Base-by-base conservation (phyloP, 2,797 vertebrate species). In the Notoglanidium macrostoma region DNA sequence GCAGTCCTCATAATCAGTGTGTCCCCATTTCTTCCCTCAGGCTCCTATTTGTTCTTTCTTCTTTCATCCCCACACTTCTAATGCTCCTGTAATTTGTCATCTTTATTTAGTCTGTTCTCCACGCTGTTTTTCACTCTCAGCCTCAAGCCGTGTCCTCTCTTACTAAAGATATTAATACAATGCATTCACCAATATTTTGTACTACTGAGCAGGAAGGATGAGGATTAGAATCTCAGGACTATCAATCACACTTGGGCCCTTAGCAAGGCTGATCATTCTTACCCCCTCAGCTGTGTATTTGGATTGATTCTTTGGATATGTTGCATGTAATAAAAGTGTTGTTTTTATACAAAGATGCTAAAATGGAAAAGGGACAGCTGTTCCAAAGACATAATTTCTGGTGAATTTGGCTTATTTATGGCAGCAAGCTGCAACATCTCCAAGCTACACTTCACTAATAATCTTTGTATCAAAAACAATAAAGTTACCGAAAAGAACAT, bases 361-460 rank as follows among this genome's bases (percentile, higher is more conserved):
- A 44, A 70, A 84, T 49, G 61, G n/a, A 67, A 85, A 77, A 26
- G 32, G 35, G 9, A 32, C 26, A 15, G 15, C 32, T 55, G 61
- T 32, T 80, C 35, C 73, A 78, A 49, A 35, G 26, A 70, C 32
- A 68, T 21, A 12, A 15, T 46, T 74, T 55, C 19, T 72, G 49
- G 2, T 55, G 19, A 51, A 55, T 78, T 40, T n/a, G 63, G 29
- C 35, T 46, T 84, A 65, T 74, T 87, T 87, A 83, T 78, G 59
- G 23, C 32, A 68, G n/a, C 19, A 21, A 26, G 9, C 15, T 67
- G 61, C 44, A 61, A 80, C 11, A 51, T 67, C 14, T 83, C 61
- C n/a, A 32, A 44, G 59, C 44, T 23, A 57, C 26, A 76, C 57
- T 85, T 59, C 77, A 26, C 55, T 26, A 59, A 79, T 79, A 40